Percentiles rank a stretch among this genome's conserved stretches.
phyloP scores from a whole-genome alignment of 2,888 invertebrate genomes.

The Nomada fabriciana region DNA sequence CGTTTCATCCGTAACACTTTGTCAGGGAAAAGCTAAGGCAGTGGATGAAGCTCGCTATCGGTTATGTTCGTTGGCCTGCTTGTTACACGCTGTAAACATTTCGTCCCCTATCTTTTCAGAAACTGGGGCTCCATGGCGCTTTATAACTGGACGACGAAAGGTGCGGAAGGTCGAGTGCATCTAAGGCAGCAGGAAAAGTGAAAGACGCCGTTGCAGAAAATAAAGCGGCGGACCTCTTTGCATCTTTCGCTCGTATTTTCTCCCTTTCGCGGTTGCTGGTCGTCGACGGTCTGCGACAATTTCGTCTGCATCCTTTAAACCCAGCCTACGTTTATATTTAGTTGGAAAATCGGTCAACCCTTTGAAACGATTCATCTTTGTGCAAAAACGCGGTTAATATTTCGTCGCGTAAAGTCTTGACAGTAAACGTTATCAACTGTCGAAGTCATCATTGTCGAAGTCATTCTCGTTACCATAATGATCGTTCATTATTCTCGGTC shows the following conservation, averaged over 20 bases:
- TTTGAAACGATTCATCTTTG: not conserved
- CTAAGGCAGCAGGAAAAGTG: constrained; percentile 13
- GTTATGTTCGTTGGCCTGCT: constrained; percentile 58
- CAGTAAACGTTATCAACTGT: not conserved
- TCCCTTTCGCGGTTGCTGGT: not conserved
- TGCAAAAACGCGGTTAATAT: not conserved
- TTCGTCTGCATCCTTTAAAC: not conserved
- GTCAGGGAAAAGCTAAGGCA: constrained; percentile 2
- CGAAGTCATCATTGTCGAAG: constrained; percentile 7
- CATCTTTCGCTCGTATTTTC: not conserved
- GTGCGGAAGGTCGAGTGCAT: constrained; percentile 31
- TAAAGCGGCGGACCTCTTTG: constrained; percentile 13
- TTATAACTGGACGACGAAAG: constrained; percentile 55
- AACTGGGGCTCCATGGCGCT: constrained; percentile 68
- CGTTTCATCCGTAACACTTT: constrained; percentile 3
- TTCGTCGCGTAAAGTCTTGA: too few relatives aligned
- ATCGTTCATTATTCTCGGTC: constrained; percentile 50
- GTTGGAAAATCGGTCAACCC: constrained; percentile 13
- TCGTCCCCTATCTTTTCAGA: constrained; percentile 73
- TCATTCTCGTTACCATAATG: constrained; percentile 38
- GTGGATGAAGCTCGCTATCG: constrained; percentile 56
- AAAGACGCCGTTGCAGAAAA: constrained; percentile 23
- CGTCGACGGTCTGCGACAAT: not conserved
- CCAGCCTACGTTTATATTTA: not conserved
- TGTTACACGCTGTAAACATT: constrained; percentile 75